Evolutionary conservation across 2,888 invertebrate species (phyloP), one percentile per base, ranked within the genome.

Genomic region (Eilema caniola): DNA sequence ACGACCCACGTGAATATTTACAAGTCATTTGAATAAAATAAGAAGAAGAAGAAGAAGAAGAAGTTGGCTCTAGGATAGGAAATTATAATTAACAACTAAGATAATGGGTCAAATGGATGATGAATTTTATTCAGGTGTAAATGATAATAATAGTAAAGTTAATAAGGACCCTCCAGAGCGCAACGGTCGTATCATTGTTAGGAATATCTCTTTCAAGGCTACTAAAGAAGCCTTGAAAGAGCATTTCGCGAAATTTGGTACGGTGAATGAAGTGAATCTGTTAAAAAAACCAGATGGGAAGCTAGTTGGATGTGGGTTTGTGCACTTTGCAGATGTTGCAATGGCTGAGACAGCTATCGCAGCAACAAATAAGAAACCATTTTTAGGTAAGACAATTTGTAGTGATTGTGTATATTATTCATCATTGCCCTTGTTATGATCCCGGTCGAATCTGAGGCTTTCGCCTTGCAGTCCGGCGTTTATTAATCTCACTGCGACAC

Each of bases 221-320:
- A 97, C 97, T 0, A 92, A 98, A 76, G 96, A 97, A 10, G 95
- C 96, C n/a, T 83, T 99, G 2, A 95, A 93, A 71, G 95, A 97
- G 67, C 96, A 97, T 83, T 98, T 98, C 89, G 93, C 95, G 2
- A 93, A 96, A 74, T 98, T 96, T 93, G 99, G 99, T 0, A 96
- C 96, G 41, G 95, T 99, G 3, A 96, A 96, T 75, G 98, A 98
- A 83, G 96, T 98, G 0, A 97, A 97, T 81, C 88, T 98, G 53
- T 88, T 98, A n/a, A 97, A 96, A 82, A 96, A 96, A 76, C 95
- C 97, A 0, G 97, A 98, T 91, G 98, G 97, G 0, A 97, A 96
- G 85, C 92, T 97, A 14, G 97, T 98, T 1, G 99, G 99, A 7
- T 99, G 98, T 91, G 98, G 97, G 4, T 99, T 99, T 91, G 96